These are phyloP conservation scores for Polydrusus tereticollis DNA, from an alignment of 2,888 invertebrate species.

Conservation along the genomic window DNA sequence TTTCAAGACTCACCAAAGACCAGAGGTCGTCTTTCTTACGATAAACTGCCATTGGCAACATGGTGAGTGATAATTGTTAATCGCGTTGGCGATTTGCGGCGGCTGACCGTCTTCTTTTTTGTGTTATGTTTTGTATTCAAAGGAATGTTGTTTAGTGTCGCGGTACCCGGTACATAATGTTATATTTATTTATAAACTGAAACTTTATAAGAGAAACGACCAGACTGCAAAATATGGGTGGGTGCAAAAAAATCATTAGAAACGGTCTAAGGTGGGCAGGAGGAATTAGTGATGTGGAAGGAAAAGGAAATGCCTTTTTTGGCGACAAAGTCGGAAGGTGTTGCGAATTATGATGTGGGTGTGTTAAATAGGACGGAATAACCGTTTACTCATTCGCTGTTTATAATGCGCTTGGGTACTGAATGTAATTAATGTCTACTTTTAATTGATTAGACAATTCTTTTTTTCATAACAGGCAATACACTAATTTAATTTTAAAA, in stretches of 20 bases:
- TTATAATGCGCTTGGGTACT: not conserved
- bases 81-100: constrained; percentile 38
- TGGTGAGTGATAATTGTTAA: constrained; percentile 16
- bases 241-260: constrained; percentile 31
- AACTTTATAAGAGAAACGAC: constrained; percentile 26
- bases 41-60: not conserved
- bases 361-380: constrained; percentile 25
- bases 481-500: too few species aligned
- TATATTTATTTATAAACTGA: constrained; percentile 37
- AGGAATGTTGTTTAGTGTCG: constrained; percentile 42
- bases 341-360: constrained; percentile 24
- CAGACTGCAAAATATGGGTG: constrained; percentile 30
- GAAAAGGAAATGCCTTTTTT: constrained; percentile 33
- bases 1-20: too few species aligned
- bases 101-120: constrained; percentile 39
- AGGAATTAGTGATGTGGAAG: constrained; percentile 38
- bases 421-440: too few species aligned
- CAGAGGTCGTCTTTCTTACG: not conserved
- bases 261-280: constrained; percentile 38
- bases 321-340: constrained; percentile 27
- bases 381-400: constrained; percentile 5
- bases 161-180: too few species aligned
- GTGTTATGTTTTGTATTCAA: constrained; percentile 37
- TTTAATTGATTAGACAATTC: too few species aligned
- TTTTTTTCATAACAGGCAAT: too few species aligned